These are phyloP conservation scores for Marcusenius ussheri DNA, from an alignment of 2,113 vertebrate species.

Conservation along the genomic window DNA sequence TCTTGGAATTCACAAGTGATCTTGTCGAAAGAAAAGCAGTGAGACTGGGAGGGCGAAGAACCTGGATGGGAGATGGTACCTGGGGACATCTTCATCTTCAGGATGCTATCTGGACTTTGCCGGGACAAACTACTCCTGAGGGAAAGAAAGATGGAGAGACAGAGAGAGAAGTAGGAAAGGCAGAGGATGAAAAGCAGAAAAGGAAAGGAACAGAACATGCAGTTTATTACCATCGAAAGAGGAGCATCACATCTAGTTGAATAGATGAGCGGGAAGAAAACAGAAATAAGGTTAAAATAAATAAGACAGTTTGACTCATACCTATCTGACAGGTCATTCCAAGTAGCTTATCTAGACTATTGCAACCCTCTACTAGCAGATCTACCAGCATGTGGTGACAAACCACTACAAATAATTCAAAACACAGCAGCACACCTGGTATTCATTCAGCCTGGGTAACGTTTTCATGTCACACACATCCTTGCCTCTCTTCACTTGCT, in stretches of 20 bases:
- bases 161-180: slow-evolving; percentile 28
- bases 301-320: background rate
- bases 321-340: background rate
- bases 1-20: slow-evolving; percentile 33
- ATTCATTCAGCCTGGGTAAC: background rate
- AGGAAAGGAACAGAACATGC: background rate
- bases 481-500: background rate
- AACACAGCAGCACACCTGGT: too few species aligned
- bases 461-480: background rate
- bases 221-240: background rate
- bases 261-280: slow-evolving; percentile 10
- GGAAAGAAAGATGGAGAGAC: slow-evolving; percentile 20
- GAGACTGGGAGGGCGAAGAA: slow-evolving; percentile 51
- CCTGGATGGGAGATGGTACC: slow-evolving; percentile 52
- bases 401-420: background rate
- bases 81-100: slow-evolving; percentile 76
- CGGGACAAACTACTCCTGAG: slow-evolving; percentile 51
- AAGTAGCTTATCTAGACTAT: background rate
- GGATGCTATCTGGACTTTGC: slow-evolving; percentile 75
- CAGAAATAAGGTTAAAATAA: slow-evolving; percentile 13
- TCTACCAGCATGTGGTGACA: background rate
- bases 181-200: slow-evolving; percentile 25
- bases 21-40: slow-evolving; percentile 43
- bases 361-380: background rate
- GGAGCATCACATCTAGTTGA: slow-evolving; percentile 11